Evolutionary conservation across 2,888 invertebrate species (phyloP), one percentile per base, ranked within the genome.

Genomic region (Phymatocera aterrima): DNA sequence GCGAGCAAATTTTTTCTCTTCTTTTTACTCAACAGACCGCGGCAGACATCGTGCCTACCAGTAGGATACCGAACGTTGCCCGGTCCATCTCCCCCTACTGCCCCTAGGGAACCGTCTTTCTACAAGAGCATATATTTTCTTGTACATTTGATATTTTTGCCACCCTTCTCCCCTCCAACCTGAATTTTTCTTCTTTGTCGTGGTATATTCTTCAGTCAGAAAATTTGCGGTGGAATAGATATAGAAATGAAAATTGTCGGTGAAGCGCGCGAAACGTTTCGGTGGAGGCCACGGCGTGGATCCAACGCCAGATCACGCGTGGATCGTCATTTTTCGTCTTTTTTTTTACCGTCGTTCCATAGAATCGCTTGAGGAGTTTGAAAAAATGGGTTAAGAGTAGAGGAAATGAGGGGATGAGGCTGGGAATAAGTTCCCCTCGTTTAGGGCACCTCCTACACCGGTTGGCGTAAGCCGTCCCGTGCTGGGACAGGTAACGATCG

Each of bases 1-100:
- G 48, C 43, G 78, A 78, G 24, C 78, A 74, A 74, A 74, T 78
- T 70, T n/a, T n/a, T 75, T 74, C 78, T 74, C 78, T 78, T 74
- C 72, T 78, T 78, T 78, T 74, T 78, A 78, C 43, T 37, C 78
- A 65, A 43, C 78, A 54, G 70, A 78, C 70, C 70, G 78, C 70
- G 54, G 72, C 70, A 61, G 64, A 77, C 64, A 46, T 40, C 68
- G 48, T 64, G n/a, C 31, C 37, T n/a, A 65, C 64, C 46, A 28
- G 70, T 2, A n/a, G 24, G 34, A 51, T 34, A 34, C 24, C n/a
- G n/a, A 18, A 15, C 31, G 24, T 64, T 34, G 18, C 4, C 48
- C 48, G 18, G 10, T 34, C 61, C n/a, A n/a, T 43, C 34, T 51
- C 61, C 8, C 15, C n/a, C 34, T n/a, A 57, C 43, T n/a, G 31